Evolutionary conservation across 2,113 vertebrate genomes (phyloP).

Genomic region (Cebidichthys violaceus): DNA sequence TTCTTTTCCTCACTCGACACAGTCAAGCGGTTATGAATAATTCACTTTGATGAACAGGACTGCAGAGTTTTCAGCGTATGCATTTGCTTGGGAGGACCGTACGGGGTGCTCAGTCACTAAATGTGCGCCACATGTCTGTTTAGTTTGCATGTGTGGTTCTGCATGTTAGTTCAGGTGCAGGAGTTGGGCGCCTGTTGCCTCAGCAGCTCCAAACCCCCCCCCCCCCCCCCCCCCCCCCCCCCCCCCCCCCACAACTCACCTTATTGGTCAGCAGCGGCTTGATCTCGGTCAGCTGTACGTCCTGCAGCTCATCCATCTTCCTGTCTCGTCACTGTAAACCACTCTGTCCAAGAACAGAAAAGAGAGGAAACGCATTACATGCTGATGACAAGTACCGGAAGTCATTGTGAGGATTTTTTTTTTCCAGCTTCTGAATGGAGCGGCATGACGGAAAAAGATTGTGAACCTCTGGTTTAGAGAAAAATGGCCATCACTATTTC

Average conservation of each 20-base stretch:
- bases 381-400: neutral
- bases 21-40: conserved; percentile 74
- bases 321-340: conserved; percentile 58
- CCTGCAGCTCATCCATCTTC: conserved; percentile 95
- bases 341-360: conserved; percentile 27
- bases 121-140: neutral
- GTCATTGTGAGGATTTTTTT: neutral
- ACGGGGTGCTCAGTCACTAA: neutral
- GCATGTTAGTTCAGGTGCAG: neutral
- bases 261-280: conserved; percentile 95
- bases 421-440: neutral
- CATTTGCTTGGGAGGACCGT: conserved; percentile 28
- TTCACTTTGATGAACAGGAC: conserved; percentile 77
- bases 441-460: too few relatives aligned
- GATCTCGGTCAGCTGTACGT: conserved; percentile 96
- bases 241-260: conserved; percentile 79
- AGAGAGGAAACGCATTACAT: neutral
- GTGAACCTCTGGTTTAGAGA: too few relatives aligned
- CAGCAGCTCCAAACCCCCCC: neutral
- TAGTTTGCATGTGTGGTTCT: conserved; percentile 11
- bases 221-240: neutral
- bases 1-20: conserved; percentile 34
- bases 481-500: neutral
- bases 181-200: neutral
- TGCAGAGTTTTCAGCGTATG: conserved; percentile 49